These are phyloP conservation scores for Scaeva pyrastri DNA, from an alignment of 2,888 invertebrate genomes.

Conservation along the genomic window DNA sequence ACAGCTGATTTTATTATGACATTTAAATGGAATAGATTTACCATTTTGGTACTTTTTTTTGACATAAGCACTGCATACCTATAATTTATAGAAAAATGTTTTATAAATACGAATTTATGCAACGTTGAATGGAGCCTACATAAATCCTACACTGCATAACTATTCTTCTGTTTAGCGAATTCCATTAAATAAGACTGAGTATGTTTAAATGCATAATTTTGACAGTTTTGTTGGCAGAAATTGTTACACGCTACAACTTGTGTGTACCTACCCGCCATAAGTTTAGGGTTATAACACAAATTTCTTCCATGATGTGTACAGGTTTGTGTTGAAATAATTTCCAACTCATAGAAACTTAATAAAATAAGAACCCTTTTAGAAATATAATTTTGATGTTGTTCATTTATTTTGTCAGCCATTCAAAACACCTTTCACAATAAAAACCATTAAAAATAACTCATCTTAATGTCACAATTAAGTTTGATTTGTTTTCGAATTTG, in stretches of 20 bases:
- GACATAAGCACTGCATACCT: no score
- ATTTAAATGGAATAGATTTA: no score
- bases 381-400: constrained; percentile 7
- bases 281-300: not conserved
- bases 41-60: no score
- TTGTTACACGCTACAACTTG: not conserved
- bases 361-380: not conserved
- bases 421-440: constrained; percentile 66
- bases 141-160: no score
- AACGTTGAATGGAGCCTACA: no score
- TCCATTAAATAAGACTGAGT: no score
- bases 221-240: not conserved
- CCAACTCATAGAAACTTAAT: constrained; percentile 8
- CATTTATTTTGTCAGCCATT: constrained; percentile 63
- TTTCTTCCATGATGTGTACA: not conserved
- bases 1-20: no score
- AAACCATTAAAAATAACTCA: constrained; percentile 74
- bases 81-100: no score
- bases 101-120: no score
- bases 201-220: not conserved
- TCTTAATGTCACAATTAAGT: constrained; percentile 75
- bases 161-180: no score
- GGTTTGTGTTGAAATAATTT: not conserved
- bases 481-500: constrained; percentile 74
- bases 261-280: not conserved